phyloP scores from a whole-genome alignment of 2,797 vertebrate species.

The Gallirallus australis region DNA sequence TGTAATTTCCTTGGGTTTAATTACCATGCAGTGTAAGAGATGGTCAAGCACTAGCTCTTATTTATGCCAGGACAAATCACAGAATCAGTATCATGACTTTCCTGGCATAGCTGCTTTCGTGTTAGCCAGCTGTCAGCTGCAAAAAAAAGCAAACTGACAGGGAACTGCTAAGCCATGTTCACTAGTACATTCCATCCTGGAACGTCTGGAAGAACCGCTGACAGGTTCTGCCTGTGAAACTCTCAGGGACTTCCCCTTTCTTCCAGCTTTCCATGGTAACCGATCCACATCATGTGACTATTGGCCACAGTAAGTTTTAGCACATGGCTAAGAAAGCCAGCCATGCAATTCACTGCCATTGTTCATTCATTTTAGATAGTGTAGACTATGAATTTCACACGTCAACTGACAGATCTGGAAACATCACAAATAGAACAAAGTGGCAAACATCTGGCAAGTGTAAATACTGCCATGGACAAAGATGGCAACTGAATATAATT shows the following conservation, averaged over 20 bases:
- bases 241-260: accelerated
- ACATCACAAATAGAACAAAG: not conserved
- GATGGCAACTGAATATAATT: not conserved
- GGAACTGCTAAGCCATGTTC: not conserved
- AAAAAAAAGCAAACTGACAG: not conserved
- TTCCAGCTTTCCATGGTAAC: not conserved
- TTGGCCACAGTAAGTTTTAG: accelerated
- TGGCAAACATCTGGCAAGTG: not conserved
- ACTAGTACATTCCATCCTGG: not conserved
- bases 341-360: not conserved
- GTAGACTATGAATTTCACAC: not conserved
- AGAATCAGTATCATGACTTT: not conserved
- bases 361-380: not conserved
- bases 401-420: too few species aligned
- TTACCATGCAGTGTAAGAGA: not conserved
- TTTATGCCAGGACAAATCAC: not conserved
- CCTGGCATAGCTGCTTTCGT: not conserved
- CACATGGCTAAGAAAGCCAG: accelerated
- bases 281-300: accelerated
- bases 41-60: not conserved
- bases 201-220: not conserved
- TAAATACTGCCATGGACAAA: not conserved
- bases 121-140: not conserved
- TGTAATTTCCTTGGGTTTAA: not conserved
- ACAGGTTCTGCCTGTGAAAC: not conserved